Percentiles rank a stretch among this genome's conserved stretches.
phyloP scores from a whole-genome alignment of 2,113 vertebrate genomes.

The Petrocephalus zakoni region DNA sequence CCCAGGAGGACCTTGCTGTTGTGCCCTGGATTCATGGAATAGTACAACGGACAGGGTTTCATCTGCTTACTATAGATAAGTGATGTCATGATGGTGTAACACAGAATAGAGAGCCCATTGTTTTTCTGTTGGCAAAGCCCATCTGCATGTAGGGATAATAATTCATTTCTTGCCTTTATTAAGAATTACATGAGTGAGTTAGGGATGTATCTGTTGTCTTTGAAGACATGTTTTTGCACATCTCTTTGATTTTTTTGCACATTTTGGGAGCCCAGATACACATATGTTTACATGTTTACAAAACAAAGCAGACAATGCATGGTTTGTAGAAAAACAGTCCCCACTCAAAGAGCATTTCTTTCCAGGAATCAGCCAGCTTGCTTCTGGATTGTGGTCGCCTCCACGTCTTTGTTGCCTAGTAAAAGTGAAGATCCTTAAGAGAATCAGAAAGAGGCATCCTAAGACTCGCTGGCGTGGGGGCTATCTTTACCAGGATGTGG shows the following conservation, averaged over 20 bases:
- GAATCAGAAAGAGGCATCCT: neutral
- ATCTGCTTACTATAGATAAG: neutral
- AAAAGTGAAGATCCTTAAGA: neutral
- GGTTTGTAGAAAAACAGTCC: neutral
- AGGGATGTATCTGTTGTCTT: neutral
- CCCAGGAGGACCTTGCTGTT: neutral
- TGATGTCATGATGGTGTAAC: neutral
- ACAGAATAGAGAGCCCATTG: neutral
- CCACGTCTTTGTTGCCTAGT: neutral
- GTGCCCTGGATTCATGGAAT: neutral
- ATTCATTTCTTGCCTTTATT: constrained; percentile 5
- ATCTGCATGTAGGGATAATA: neutral
- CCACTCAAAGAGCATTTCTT: neutral
- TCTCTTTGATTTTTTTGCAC: neutral
- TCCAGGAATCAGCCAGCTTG: neutral
- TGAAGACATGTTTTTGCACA: neutral
- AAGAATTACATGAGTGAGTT: neutral
- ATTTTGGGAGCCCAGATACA: neutral
- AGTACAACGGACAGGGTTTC: neutral
- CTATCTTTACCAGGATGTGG: neutral
- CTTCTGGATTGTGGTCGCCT: neutral
- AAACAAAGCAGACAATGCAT: neutral
- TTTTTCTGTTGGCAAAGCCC: neutral
- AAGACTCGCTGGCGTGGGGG: neutral
- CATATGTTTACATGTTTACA: neutral